Conservation (phyloP, 2,888 invertebrate species). For the Tiphia femorata region DNA sequence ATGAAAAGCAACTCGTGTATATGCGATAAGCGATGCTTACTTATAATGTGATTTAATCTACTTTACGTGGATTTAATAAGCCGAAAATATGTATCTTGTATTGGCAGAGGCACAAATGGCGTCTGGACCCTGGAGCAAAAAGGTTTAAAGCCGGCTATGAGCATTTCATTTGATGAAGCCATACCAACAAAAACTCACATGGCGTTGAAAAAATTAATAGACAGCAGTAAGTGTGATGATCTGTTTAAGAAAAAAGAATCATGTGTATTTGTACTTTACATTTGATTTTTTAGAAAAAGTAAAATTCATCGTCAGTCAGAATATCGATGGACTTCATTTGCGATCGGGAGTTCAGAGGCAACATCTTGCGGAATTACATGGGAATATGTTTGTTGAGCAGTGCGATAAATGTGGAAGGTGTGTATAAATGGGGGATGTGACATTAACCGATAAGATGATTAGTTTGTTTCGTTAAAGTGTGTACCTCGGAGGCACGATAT, state of each 20-base stretch:
- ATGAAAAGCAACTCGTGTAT: too few relatives aligned
- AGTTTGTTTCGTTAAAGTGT: too few relatives aligned
- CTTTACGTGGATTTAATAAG: too few relatives aligned
- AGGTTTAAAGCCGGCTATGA: conserved; percentile 86
- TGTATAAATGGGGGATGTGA: conserved; percentile 16
- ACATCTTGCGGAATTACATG: conserved; percentile 92
- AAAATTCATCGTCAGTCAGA: conserved; percentile 94
- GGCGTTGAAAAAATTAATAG: conserved; percentile 87
- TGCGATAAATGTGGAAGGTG: conserved; percentile 90
- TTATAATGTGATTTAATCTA: too few relatives aligned
- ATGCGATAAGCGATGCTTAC: too few relatives aligned
- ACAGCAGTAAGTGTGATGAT: conserved; percentile 67
- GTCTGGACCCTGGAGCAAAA: conserved; percentile 96
- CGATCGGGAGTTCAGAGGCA: conserved; percentile 88
- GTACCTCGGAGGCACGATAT: too few relatives aligned
- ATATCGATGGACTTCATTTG: conserved; percentile 97
- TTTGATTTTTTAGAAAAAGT: conserved; percentile 72
- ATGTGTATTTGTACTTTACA: not conserved
- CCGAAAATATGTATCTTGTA: too few relatives aligned
- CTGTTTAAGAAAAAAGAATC: too few relatives aligned
- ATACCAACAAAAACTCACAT: conserved; percentile 94
- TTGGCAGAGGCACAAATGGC: conserved; percentile 87
- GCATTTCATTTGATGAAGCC: conserved; percentile 91
- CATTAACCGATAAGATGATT: too few relatives aligned
- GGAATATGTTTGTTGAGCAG: conserved; percentile 97